Evolutionary conservation across 2,888 invertebrate genomes (phyloP).

Genomic region (Apodemia duryi): DNA sequence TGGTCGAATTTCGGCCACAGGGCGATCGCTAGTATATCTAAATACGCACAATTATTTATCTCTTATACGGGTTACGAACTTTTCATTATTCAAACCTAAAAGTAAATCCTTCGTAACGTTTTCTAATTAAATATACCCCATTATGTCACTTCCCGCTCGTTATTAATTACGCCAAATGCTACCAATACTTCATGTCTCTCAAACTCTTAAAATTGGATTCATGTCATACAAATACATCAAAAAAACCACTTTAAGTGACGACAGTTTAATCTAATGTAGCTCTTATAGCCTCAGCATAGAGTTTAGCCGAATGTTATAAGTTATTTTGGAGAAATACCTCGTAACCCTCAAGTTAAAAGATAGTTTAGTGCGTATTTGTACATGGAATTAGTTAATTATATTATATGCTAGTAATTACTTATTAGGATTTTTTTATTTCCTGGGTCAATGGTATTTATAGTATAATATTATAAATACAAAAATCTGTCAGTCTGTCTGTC

Average conservation of each 20-base stretch:
- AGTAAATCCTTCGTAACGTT: conserved; percentile 36
- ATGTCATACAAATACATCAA: conserved; percentile 50
- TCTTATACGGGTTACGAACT: conserved; percentile 14
- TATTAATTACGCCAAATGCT: conserved; percentile 50
- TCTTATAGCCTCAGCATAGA: conserved; percentile 18
- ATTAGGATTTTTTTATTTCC: no score
- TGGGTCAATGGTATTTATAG: no score
- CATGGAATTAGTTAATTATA: neutral
- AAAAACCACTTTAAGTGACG: conserved; percentile 27
- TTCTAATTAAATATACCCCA: conserved; percentile 54
- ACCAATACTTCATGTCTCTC: conserved; percentile 54
- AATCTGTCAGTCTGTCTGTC: no score
- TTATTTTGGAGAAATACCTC: conserved; percentile 33
- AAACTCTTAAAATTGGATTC: conserved; percentile 52
- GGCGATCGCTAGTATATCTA: neutral
- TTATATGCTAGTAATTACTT: no score
- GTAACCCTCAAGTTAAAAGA: conserved; percentile 57
- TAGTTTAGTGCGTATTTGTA: neutral
- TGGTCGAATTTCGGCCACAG: no score
- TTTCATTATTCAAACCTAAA: conserved; percentile 19
- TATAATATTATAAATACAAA: no score
- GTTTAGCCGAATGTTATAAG: conserved; percentile 21
- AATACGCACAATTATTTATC: neutral
- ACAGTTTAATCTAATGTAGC: conserved; percentile 25
- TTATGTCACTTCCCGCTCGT: conserved; percentile 61